Evolutionary conservation across 2,113 vertebrate species (phyloP).

Genomic region (Melozone crissalis): DNA sequence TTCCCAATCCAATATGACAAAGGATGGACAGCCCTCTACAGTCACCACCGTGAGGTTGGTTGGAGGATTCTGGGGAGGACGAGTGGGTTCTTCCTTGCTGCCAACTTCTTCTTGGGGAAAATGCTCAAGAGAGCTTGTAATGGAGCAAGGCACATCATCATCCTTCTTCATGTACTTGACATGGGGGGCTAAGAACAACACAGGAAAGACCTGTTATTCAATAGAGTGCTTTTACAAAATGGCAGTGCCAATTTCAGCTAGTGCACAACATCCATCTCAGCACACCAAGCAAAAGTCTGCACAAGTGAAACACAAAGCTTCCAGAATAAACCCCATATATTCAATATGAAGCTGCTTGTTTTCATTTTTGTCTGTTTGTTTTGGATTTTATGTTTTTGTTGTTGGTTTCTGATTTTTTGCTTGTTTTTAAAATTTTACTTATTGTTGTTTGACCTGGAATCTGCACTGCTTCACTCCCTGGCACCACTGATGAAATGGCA

Average conservation of each 20-base stretch:
- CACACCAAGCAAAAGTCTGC: neutral
- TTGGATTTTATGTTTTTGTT: neutral
- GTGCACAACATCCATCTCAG: neutral
- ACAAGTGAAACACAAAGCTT: neutral
- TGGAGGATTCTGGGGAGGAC: slow-evolving; percentile 84
- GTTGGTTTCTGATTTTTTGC: neutral
- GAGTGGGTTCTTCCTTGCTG: slow-evolving; percentile 78
- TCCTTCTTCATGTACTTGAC: slow-evolving; percentile 91
- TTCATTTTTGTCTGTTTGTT: neutral
- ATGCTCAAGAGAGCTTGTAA: slow-evolving; percentile 86
- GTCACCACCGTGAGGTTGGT: slow-evolving; percentile 94
- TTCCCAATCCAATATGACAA: slow-evolving; percentile 94
- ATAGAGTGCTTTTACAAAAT: neutral
- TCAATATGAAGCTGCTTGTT: neutral
- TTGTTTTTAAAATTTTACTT: neutral
- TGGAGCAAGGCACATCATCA: slow-evolving; percentile 89
- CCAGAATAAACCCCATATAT: neutral
- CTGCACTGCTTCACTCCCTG: neutral
- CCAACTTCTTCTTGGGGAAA: slow-evolving; percentile 85
- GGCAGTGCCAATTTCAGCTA: neutral
- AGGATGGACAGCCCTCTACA: slow-evolving; percentile 94
- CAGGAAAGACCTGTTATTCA: neutral
- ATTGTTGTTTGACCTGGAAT: neutral
- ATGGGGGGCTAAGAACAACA: slow-evolving; percentile 80
- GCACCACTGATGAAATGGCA: neutral